phyloP scores from a whole-genome alignment of 23 tunicate species.

The Styela clava region DNA sequence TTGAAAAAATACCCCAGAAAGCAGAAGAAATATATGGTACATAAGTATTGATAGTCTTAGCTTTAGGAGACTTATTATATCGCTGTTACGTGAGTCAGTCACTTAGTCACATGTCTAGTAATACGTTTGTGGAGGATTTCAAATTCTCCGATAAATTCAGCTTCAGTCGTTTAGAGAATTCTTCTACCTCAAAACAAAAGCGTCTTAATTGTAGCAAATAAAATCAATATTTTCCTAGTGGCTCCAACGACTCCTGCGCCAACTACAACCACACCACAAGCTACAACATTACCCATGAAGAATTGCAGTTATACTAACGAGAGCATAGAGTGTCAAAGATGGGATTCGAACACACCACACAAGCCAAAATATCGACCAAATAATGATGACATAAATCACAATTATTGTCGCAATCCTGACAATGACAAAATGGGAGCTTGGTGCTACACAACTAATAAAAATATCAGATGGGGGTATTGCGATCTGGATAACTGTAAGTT shows the following conservation, averaged over 20 bases:
- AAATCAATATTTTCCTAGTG: neutral
- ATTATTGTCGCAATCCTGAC: constrained; percentile 53
- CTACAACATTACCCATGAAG: constrained; percentile 20
- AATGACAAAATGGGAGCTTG: constrained; percentile 25
- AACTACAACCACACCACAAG: constrained; percentile 9
- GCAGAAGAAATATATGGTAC: too few species aligned
- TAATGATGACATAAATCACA: constrained; percentile 13
- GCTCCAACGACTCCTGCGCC: neutral
- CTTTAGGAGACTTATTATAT: too few species aligned
- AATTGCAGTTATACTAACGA: constrained; percentile 15
- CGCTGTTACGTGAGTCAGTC: too few species aligned
- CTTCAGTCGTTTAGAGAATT: too few species aligned
- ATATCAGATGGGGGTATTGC: constrained; percentile 48
- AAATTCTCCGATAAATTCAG: too few species aligned
- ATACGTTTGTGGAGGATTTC: too few species aligned
- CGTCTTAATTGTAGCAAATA: too few species aligned
- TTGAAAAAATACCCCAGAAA: too few species aligned
- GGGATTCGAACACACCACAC: constrained; percentile 35
- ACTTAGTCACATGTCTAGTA: too few species aligned
- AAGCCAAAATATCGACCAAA: constrained; percentile 21
- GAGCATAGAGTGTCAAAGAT: constrained; percentile 27
- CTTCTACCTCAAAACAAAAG: too few species aligned
- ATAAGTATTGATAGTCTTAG: too few species aligned
- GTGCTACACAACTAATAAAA: constrained; percentile 43
- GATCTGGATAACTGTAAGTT: constrained; percentile 36